phyloP scores from a whole-genome alignment of 1,140 invertebrate genomes.

The Drosophila tristis region DNA sequence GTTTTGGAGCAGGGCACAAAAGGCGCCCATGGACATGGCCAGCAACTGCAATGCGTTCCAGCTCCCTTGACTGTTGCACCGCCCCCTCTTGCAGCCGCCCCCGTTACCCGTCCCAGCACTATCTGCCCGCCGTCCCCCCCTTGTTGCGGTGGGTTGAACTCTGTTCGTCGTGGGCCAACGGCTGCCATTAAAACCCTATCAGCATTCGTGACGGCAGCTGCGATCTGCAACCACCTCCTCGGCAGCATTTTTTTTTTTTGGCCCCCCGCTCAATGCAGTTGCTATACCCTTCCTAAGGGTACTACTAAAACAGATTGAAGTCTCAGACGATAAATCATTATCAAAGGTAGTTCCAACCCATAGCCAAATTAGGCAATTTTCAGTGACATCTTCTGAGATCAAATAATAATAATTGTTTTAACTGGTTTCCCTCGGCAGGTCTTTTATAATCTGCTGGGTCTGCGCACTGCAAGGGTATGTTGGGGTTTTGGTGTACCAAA shows the following conservation, averaged over 20 bases:
- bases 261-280: constrained; percentile 7
- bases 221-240: constrained; percentile 46
- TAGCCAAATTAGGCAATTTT: too few relatives aligned
- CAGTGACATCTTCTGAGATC: too few relatives aligned
- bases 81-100: constrained; percentile 2
- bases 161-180: constrained; percentile 46
- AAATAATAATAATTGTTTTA: too few relatives aligned
- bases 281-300: not conserved
- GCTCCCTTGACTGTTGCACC: constrained; percentile 11
- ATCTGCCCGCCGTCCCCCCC: not conserved
- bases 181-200: constrained; percentile 75
- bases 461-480: not conserved
- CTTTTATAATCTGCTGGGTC: too few relatives aligned
- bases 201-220: constrained; percentile 75
- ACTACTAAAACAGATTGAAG: too few relatives aligned
- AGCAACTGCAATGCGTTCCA: constrained; percentile 61
- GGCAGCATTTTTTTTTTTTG: not conserved
- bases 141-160: constrained; percentile 36
- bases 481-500: constrained; percentile 4
- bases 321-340: too few relatives aligned
- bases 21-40: constrained; percentile 64
- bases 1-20: constrained; percentile 72
- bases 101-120: not conserved
- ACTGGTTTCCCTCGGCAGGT: too few relatives aligned
- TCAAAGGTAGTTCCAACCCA: too few relatives aligned